A percentile compares a stretch with the other conserved stretches of the same genome.
Evolutionary conservation across 2,888 invertebrate genomes (phyloP).

Genomic region (Mesoligia furuncula): DNA sequence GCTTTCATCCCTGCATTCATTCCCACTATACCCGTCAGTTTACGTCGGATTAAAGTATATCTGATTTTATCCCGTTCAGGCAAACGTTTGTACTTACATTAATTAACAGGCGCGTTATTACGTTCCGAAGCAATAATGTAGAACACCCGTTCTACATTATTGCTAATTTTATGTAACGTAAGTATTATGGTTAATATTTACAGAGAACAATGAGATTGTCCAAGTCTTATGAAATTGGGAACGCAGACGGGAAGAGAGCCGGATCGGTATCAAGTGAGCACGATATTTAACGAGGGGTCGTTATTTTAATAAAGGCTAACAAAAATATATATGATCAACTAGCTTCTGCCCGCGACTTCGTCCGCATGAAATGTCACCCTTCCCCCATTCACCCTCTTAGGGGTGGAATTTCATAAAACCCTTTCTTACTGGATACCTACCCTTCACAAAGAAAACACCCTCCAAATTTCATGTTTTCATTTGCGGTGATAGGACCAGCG

Average conservation of each 20-base stretch:
- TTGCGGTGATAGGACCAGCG: too few species aligned
- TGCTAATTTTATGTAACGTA: conserved; percentile 21
- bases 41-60: background rate
- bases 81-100: conserved; percentile 37
- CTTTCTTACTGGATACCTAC: too few species aligned
- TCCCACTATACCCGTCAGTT: background rate
- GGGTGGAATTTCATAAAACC: too few species aligned
- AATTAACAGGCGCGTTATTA: conserved; percentile 49
- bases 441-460: too few species aligned
- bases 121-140: too few species aligned
- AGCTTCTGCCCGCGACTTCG: too few species aligned
- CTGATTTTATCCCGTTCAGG: conserved; percentile 15
- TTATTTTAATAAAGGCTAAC: background rate
- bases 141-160: conserved; percentile 18
- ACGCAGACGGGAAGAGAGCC: background rate
- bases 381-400: too few species aligned
- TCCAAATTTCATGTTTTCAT: too few species aligned
- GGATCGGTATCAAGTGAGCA: background rate
- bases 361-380: too few species aligned
- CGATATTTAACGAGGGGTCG: background rate
- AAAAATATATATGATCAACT: too few species aligned
- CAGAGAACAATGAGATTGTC: conserved; percentile 28
- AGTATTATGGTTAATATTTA: conserved; percentile 22
- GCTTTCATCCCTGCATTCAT: background rate
- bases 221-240: conserved; percentile 11